A percentile compares a stretch with the other conserved stretches of the same genome.
These are phyloP conservation scores for Himalopsyche kuldschensis DNA, from an alignment of 2,888 invertebrate species.

Conservation along the genomic window DNA sequence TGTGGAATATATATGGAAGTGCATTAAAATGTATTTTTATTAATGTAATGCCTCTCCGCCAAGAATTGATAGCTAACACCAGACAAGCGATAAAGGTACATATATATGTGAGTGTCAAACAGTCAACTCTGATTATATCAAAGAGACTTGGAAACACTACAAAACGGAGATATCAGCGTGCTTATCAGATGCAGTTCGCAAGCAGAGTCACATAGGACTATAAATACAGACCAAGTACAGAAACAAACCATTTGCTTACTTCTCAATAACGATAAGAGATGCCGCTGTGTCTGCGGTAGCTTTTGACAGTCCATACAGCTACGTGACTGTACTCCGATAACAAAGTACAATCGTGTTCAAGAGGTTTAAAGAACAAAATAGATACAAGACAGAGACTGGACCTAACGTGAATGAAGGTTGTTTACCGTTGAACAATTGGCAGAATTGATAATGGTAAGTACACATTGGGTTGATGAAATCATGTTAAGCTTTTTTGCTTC, in stretches of 20 bases:
- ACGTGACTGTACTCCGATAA: constrained; percentile 2
- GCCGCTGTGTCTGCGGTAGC: neutral
- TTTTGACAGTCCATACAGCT: constrained; percentile 2
- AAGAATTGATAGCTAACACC: too few relatives aligned
- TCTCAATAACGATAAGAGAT: constrained; percentile 5
- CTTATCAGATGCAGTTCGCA: constrained; percentile 4
- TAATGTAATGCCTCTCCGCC: too few relatives aligned
- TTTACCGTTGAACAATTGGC: neutral
- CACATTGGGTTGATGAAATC: neutral
- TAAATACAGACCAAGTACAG: constrained; percentile 6
- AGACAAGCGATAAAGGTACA: too few relatives aligned
- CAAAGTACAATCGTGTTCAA: neutral
- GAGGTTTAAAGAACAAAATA: neutral
- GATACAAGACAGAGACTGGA: neutral
- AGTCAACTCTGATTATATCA: neutral
- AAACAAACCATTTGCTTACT: constrained; percentile 9
- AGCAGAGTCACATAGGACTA: neutral
- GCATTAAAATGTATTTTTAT: too few relatives aligned
- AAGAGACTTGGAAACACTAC: neutral
- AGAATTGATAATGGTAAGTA: neutral
- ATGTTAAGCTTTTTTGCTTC: neutral
- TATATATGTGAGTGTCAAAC: neutral
- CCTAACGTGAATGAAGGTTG: neutral
- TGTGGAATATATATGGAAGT: too few relatives aligned
- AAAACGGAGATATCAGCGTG: neutral